Percentiles rank a stretch among this genome's conserved stretches.
Conservation (phyloP, 1,140 invertebrate genomes). For the Archivesica marissinica region DNA sequence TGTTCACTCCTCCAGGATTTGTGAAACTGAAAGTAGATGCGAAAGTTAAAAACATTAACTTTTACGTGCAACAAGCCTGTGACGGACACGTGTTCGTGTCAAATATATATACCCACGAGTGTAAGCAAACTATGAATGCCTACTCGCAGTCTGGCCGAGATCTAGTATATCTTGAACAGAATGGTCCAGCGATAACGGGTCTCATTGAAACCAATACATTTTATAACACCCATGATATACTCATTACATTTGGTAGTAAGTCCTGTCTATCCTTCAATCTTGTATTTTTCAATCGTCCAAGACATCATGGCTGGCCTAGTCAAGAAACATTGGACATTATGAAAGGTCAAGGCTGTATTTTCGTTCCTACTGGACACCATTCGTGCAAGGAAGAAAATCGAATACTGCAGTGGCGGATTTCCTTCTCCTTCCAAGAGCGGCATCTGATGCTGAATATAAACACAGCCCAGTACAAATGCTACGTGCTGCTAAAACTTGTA, state of each 20-base stretch:
- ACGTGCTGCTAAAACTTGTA: conserved; percentile 37
- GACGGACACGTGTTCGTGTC: neutral
- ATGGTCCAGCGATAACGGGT: conserved; percentile 6
- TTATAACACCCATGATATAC: neutral
- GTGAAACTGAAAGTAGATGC: conserved; percentile 13
- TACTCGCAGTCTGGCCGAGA: neutral
- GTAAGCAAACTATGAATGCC: neutral
- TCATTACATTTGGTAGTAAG: conserved; percentile 1
- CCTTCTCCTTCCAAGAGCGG: conserved; percentile 35
- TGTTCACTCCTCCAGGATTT: conserved; percentile 18
- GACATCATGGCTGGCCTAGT: conserved; percentile 11
- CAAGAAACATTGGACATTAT: neutral
- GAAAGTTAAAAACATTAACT: neutral
- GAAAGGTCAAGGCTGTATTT: neutral
- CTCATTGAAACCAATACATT: conserved; percentile 1
- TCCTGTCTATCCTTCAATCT: neutral
- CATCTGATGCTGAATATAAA: conserved; percentile 37
- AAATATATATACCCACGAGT: conserved; percentile 4
- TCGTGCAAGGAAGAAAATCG: neutral
- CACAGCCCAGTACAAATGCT: conserved; percentile 34
- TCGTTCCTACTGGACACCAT: conserved; percentile 36
- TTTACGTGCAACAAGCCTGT: neutral
- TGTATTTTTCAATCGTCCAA: neutral
- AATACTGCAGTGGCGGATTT: conserved; percentile 30
- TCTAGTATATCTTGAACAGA: neutral